Conservation (phyloP, 2,797 vertebrate species). For the Leptodactylus fallax region DNA sequence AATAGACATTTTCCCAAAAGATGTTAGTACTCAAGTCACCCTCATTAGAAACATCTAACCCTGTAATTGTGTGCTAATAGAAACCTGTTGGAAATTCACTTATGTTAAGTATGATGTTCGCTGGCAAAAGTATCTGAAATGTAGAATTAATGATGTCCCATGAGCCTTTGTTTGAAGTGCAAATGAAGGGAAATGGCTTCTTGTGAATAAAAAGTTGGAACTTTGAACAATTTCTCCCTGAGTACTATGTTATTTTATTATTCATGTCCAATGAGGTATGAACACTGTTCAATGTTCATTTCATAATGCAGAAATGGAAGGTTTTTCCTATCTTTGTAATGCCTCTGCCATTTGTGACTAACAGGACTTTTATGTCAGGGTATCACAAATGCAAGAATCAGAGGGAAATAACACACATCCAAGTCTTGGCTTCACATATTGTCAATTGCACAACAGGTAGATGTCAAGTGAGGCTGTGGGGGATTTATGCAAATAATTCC, state of each 20-base stretch:
- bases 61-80: constrained; percentile 42
- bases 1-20: neutral
- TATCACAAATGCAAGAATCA: constrained; percentile 24
- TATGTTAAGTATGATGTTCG: constrained; percentile 28
- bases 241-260: constrained; percentile 56
- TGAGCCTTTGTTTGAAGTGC: constrained; percentile 53
- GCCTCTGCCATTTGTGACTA: constrained; percentile 18
- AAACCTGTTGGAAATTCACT: constrained; percentile 45
- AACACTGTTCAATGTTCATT: constrained; percentile 20
- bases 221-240: constrained; percentile 36
- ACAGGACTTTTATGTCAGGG: constrained; percentile 4
- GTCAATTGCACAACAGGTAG: constrained; percentile 8
- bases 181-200: constrained; percentile 42
- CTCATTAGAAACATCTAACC: constrained; percentile 26
- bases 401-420: constrained; percentile 28
- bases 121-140: constrained; percentile 26
- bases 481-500: neutral
- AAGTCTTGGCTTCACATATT: neutral
- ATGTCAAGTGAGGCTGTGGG: neutral
- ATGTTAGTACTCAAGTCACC: neutral
- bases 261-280: constrained; percentile 45
- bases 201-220: constrained; percentile 43
- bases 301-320: constrained; percentile 2
- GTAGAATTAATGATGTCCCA: constrained; percentile 52
- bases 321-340: constrained; percentile 29